Percentiles rank a stretch among this genome's conserved stretches.
phyloP scores from a whole-genome alignment of 2,113 vertebrate genomes.

The Eleginops maclovinus region DNA sequence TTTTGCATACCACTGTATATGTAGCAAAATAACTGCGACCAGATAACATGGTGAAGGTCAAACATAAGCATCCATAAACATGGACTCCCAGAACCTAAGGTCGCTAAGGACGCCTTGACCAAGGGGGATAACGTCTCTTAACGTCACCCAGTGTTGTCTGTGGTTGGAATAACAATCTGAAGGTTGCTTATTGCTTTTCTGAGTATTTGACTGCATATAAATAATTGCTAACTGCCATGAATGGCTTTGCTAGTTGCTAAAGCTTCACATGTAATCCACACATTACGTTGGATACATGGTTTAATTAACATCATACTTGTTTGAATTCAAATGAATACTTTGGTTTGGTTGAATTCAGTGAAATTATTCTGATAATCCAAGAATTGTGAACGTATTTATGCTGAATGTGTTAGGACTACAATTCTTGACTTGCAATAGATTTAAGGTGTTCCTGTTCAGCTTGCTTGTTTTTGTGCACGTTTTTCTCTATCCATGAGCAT shows the following conservation, averaged over 20 bases:
- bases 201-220: neutral
- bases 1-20: too few relatives aligned
- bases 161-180: constrained; percentile 31
- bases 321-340: neutral
- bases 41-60: constrained; percentile 16
- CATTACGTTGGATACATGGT: neutral
- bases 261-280: neutral
- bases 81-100: neutral
- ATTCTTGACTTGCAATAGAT: constrained; percentile 21
- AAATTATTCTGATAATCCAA: constrained; percentile 44
- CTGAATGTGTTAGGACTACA: constrained; percentile 10
- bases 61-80: neutral
- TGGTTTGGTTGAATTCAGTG: constrained; percentile 42
- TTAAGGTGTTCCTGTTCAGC: neutral
- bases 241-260: constrained; percentile 19
- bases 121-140: neutral
- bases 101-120: neutral
- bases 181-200: neutral
- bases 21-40: constrained; percentile 5
- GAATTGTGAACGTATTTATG: constrained; percentile 20
- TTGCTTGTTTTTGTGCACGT: constrained; percentile 46
- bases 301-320: neutral
- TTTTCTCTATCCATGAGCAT: constrained; percentile 23
- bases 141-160: constrained; percentile 9
- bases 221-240: constrained; percentile 7